Evolutionary conservation across 92 coral and sea anemone species (phyloP), one percentile per base, ranked within the genome.

Genomic region (Porites cylindrica): DNA sequence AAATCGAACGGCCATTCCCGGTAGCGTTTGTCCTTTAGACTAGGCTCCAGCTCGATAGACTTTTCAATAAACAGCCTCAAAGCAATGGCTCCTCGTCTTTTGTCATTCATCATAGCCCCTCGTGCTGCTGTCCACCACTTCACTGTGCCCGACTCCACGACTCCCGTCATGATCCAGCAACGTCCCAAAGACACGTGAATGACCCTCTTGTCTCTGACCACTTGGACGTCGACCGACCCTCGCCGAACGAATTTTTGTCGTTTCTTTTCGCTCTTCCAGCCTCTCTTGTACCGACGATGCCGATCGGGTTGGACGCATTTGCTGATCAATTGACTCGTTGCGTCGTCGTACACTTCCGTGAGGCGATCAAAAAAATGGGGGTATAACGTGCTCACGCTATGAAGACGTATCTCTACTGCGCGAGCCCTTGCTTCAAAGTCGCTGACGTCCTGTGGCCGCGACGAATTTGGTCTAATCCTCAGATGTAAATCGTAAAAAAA

Each of bases 111-210:
- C 20, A 38, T 38, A 10, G 18, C 10, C 43, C 56, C 56, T 16
- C 0, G 12, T 4, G 67, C 21, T 12, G 50, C 53, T 3, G 13
- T 8, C 80, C 80, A 26, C 80, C 80, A 76, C 4, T 2, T 12
- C 20, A 76, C 17, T 23, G 13, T 10, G 7, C 80, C 68, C 43
- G 7, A 7, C 12, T 7, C 13, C 50, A 58, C 67, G 20, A 58
- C 51, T 21, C 80, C 80, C 67, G 80, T 76, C 80, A 59, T 58
- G 80, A 76, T 29, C 80, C 80, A 76, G 14, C 80, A 76, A 23
- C 16, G 12, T 0, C 67, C 80, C 11, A 58, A 6, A 1, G 6
- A 24, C 51, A 76, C 53, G 67, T 76, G 68, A 58, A 76, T 76
- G 68, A 61, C 14, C 1, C 52, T 51, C 23, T 24, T 8, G 75